Conservation (phyloP, 2,797 vertebrate species). For the Acropternis orthonyx region DNA sequence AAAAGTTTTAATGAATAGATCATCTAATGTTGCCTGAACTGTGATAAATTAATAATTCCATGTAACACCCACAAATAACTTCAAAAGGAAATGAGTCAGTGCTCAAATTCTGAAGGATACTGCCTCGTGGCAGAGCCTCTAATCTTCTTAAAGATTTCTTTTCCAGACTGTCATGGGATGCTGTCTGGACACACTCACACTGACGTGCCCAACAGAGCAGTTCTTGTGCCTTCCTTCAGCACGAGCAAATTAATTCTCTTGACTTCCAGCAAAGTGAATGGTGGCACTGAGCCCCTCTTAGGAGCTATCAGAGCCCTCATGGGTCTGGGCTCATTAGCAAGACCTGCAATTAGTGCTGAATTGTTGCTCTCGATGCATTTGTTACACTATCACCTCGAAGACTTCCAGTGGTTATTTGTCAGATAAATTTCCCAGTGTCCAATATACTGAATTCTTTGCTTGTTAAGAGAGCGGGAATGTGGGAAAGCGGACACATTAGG, state of each 20-base stretch:
- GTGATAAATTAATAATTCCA: not conserved
- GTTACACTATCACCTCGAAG: not conserved
- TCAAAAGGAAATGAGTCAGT: not conserved
- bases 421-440: not conserved
- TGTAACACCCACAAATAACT: not conserved
- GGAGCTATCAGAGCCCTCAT: not conserved
- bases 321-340: not conserved
- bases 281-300: not conserved
- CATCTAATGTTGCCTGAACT: not conserved
- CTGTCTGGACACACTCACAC: not conserved
- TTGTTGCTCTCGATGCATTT: not conserved
- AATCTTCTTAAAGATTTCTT: not conserved
- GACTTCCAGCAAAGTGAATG: not conserved
- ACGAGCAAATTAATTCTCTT: not conserved
- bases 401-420: not conserved
- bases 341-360: not conserved
- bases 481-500: not conserved
- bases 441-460: not conserved
- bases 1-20: not conserved
- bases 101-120: not conserved
- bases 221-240: not conserved
- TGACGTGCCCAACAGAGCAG: not conserved
- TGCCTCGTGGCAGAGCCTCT: not conserved
- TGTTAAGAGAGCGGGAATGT: not conserved
- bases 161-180: not conserved